Percentiles rank a stretch among this genome's conserved stretches.
These are phyloP conservation scores for Festucalex cinctus DNA, from an alignment of 2,113 vertebrate genomes.

Conservation along the genomic window DNA sequence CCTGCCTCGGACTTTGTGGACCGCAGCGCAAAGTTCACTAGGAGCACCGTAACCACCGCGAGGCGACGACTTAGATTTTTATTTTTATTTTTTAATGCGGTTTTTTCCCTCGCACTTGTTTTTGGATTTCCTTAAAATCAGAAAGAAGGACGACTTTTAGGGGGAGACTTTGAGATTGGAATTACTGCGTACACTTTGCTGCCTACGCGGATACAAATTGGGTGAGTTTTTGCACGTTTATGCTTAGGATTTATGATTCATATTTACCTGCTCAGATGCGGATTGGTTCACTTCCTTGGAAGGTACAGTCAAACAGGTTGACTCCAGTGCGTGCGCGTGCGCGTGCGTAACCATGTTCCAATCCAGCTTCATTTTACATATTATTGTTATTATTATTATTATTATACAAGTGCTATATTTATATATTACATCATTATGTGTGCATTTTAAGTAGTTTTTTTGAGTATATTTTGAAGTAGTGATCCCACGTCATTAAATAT, in stretches of 20 bases:
- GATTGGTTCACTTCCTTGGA: constrained; percentile 37
- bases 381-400: too few relatives aligned
- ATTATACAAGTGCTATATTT: too few relatives aligned
- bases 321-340: not conserved
- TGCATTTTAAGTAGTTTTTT: too few relatives aligned
- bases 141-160: not conserved
- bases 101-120: not conserved
- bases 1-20: constrained; percentile 37
- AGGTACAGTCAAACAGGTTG: constrained; percentile 39
- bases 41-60: not conserved
- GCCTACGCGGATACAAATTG: not conserved
- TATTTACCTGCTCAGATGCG: not conserved
- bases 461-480: too few relatives aligned
- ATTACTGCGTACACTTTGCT: not conserved
- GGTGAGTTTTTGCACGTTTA: constrained; percentile 23
- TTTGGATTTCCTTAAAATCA: not conserved
- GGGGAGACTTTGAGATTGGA: not conserved
- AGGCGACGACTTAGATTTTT: not conserved
- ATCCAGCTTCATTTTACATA: too few relatives aligned
- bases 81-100: not conserved
- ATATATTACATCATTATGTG: too few relatives aligned
- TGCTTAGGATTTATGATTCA: not conserved
- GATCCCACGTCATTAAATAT: not conserved
- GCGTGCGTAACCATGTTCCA: too few relatives aligned
- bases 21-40: constrained; percentile 20